phyloP scores from a whole-genome alignment of 2,888 invertebrate species.

The Kuschelorhynchus macadamiae region DNA sequence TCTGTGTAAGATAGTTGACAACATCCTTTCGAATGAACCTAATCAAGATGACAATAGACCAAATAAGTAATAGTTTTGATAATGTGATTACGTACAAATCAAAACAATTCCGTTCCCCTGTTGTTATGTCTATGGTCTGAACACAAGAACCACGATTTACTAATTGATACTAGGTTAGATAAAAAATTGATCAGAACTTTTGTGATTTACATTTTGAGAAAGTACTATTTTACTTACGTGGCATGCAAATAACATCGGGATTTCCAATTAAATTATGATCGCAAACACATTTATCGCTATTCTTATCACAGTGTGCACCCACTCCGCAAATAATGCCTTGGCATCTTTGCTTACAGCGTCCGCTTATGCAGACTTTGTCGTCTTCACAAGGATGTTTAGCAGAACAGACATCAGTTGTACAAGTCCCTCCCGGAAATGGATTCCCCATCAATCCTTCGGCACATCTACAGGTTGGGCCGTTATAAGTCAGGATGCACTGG shows the following conservation, averaged over 20 bases:
- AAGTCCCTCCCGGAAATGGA: conserved; percentile 92
- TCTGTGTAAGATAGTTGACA: too few species aligned
- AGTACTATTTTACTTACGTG: conserved; percentile 78
- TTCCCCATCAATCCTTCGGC: conserved; percentile 89
- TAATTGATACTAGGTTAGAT: too few species aligned
- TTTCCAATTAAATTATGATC: conserved; percentile 91
- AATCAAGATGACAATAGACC: too few species aligned
- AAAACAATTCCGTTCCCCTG: too few species aligned
- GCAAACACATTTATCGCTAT: conserved; percentile 87
- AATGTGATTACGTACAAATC: too few species aligned
- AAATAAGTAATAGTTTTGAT: too few species aligned
- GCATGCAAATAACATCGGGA: conserved; percentile 91
- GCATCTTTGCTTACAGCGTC: conserved; percentile 90
- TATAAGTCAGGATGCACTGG: conserved; percentile 86
- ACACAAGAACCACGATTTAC: too few species aligned
- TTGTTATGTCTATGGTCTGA: too few species aligned
- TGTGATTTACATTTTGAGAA: too few species aligned
- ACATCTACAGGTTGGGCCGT: conserved; percentile 91
- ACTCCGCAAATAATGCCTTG: conserved; percentile 90
- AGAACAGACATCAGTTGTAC: conserved; percentile 86
- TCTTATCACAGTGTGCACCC: conserved; percentile 87
- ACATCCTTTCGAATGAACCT: too few species aligned
- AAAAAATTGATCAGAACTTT: too few species aligned
- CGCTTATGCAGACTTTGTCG: conserved; percentile 87
- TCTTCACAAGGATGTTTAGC: conserved; percentile 82